Percentiles rank a stretch among this genome's conserved stretches.
These are phyloP conservation scores for Lynx canadensis DNA, from an alignment of 2,113 vertebrate species.

Conservation along the genomic window DNA sequence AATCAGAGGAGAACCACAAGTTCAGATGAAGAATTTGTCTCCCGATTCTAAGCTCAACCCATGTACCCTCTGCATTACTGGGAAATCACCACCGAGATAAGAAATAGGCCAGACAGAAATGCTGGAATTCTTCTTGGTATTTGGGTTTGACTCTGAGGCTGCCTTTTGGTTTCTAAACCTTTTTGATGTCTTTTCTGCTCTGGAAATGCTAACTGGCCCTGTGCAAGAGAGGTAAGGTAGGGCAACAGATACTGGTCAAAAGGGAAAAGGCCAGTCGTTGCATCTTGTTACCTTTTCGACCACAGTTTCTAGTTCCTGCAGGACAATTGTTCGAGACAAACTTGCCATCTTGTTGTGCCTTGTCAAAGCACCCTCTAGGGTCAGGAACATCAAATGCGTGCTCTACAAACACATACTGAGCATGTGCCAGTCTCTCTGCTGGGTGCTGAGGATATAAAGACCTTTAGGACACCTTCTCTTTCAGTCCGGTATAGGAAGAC, in stretches of 20 bases:
- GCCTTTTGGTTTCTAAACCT: slow-evolving; percentile 9
- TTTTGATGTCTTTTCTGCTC: slow-evolving; percentile 30
- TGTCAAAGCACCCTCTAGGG: background rate
- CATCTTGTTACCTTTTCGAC: background rate
- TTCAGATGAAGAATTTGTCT: background rate
- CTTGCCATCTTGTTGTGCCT: background rate
- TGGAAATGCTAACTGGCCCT: background rate
- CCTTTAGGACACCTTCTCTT: background rate
- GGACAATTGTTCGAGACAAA: background rate
- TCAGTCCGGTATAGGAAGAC: background rate
- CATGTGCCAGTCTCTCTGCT: too few species aligned
- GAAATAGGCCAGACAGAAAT: background rate
- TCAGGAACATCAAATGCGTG: background rate
- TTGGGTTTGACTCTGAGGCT: background rate
- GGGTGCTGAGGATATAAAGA: background rate
- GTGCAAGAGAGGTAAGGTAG: background rate
- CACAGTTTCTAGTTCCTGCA: background rate
- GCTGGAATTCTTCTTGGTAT: background rate
- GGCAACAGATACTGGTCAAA: background rate
- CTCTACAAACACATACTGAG: background rate
- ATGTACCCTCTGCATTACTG: background rate
- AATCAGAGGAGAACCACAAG: background rate
- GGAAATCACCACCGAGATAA: background rate
- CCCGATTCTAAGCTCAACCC: background rate
- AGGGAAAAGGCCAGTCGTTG: background rate